Evolutionary conservation across 2,797 vertebrate genomes (phyloP).

Genomic region (Anas bahamensis): DNA sequence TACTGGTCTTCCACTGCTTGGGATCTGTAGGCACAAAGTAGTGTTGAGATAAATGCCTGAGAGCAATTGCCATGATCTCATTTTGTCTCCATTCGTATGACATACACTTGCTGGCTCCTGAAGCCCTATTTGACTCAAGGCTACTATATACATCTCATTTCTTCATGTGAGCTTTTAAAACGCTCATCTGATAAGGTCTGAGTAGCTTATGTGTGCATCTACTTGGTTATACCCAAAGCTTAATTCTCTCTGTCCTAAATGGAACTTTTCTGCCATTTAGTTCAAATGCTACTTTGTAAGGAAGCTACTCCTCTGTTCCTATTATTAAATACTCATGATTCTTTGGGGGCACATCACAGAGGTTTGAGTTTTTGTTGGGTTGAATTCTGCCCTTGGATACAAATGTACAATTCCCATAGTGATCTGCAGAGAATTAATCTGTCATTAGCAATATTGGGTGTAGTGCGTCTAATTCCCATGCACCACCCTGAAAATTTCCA

Average conservation of each 20-base stretch:
- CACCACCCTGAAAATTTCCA: slow-evolving; percentile 68
- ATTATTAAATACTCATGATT: not conserved
- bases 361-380: slow-evolving; percentile 29
- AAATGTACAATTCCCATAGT: slow-evolving; percentile 36
- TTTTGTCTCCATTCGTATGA: not conserved
- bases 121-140: not conserved
- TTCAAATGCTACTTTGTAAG: not conserved
- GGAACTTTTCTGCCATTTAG: not conserved
- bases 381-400: slow-evolving; percentile 46
- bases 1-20: not conserved
- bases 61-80: slow-evolving; percentile 52
- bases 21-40: not conserved
- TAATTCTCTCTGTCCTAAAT: slow-evolving; percentile 10
- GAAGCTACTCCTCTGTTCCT: slow-evolving; percentile 18
- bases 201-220: not conserved
- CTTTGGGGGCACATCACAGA: slow-evolving; percentile 51
- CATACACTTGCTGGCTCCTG: slow-evolving; percentile 34
- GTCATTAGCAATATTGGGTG: slow-evolving; percentile 68
- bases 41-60: slow-evolving; percentile 46
- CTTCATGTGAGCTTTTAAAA: slow-evolving; percentile 9
- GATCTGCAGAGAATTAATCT: slow-evolving; percentile 67
- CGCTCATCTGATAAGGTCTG: slow-evolving; percentile 43
- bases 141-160: slow-evolving; percentile 17
- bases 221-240: not conserved
- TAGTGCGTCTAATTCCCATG: slow-evolving; percentile 49